Percentiles rank a stretch among this genome's conserved stretches.
These are phyloP conservation scores for Psilanteris sp. DNA, from an alignment of 1,140 invertebrate species.

Conservation along the genomic window DNA sequence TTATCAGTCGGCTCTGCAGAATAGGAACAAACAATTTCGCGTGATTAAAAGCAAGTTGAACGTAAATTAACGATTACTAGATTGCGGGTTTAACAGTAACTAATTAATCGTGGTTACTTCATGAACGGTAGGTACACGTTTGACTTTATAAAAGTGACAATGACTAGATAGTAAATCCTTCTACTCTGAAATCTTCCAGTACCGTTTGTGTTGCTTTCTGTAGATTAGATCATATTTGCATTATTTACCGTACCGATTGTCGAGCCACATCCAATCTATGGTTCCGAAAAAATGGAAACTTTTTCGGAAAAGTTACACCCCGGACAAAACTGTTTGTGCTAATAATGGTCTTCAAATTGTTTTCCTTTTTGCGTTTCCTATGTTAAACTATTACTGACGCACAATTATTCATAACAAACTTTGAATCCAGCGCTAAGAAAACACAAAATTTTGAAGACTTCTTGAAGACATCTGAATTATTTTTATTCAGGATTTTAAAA, in stretches of 20 bases:
- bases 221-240: conserved; percentile 21
- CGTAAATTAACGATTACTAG: conserved; percentile 30
- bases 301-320: conserved; percentile 4
- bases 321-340: conserved; percentile 12
- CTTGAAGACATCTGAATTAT: too few relatives aligned
- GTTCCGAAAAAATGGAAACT: conserved; percentile 8
- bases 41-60: conserved; percentile 30
- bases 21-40: conserved; percentile 54
- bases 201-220: background rate
- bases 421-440: background rate
- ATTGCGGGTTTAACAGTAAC: conserved; percentile 32
- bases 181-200: conserved; percentile 6
- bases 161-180: conserved; percentile 41
- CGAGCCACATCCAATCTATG: conserved; percentile 23
- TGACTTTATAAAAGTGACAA: conserved; percentile 42
- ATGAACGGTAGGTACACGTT: conserved; percentile 33
- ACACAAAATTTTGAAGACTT: too few relatives aligned
- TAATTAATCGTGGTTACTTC: conserved; percentile 10
- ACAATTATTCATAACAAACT: background rate
- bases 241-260: conserved; percentile 40
- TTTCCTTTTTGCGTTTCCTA: background rate
- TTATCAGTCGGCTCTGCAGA: conserved; percentile 31
- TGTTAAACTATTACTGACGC: background rate
- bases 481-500: too few relatives aligned
- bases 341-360: background rate